phyloP scores from a whole-genome alignment of 2,113 vertebrate species.

The Vicugna pacos region DNA sequence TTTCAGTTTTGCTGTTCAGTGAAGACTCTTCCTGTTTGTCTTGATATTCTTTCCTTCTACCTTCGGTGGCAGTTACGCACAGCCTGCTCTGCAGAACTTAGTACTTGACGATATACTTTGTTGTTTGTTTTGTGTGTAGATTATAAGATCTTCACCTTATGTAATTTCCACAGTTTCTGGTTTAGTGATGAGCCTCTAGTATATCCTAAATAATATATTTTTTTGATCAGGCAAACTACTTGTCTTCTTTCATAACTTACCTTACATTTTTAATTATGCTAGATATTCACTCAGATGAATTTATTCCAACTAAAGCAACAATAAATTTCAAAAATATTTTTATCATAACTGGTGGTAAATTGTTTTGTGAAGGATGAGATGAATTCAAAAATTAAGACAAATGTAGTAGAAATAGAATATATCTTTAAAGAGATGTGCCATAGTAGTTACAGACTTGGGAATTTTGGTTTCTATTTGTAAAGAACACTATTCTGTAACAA shows the following conservation, averaged over 20 bases:
- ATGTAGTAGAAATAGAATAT: background rate
- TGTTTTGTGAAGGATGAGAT: background rate
- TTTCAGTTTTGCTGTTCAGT: background rate
- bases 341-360: background rate
- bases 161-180: background rate
- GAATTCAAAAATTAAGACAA: slow-evolving; percentile 18
- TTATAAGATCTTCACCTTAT: background rate
- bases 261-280: background rate
- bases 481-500: slow-evolving; percentile 32
- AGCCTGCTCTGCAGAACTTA: background rate
- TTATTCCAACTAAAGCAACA: background rate
- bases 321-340: slow-evolving; percentile 12
- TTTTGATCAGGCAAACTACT: background rate
- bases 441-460: background rate
- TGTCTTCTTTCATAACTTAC: background rate
- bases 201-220: background rate
- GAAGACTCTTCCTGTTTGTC: background rate
- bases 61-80: background rate
- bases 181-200: background rate
- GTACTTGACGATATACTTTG: background rate
- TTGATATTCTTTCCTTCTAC: background rate
- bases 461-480: background rate
- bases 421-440: background rate
- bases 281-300: background rate
- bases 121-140: slow-evolving; percentile 2